These are phyloP conservation scores for Cheilosia impressa DNA, from an alignment of 2,888 invertebrate species.

Conservation along the genomic window DNA sequence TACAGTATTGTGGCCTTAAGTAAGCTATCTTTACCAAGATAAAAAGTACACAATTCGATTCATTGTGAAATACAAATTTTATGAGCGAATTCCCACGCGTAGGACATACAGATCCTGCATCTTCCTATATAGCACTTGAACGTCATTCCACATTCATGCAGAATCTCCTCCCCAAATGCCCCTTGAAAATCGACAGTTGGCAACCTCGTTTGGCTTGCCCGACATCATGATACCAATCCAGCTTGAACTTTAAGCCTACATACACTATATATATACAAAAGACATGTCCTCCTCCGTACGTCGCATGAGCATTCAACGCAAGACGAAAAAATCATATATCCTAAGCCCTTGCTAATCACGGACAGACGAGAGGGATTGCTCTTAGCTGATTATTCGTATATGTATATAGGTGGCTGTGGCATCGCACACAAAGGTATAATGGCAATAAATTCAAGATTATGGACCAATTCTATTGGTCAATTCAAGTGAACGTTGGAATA, in stretches of 20 bases:
- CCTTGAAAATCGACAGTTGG: neutral
- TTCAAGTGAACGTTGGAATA: slow-evolving; percentile 36
- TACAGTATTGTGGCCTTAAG: no score
- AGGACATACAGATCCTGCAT: no score
- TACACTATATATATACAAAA: neutral
- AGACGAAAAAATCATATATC: slow-evolving; percentile 52
- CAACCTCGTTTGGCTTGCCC: slow-evolving; percentile 6
- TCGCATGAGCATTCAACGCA: slow-evolving; percentile 3
- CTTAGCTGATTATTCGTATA: slow-evolving; percentile 48
- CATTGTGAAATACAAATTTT: no score
- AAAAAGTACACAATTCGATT: no score
- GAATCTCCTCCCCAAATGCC: neutral
- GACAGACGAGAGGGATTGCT: slow-evolving; percentile 51
- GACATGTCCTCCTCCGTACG: neutral
- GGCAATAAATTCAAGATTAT: slow-evolving; percentile 52
- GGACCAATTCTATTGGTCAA: slow-evolving; percentile 35
- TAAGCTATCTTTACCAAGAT: no score
- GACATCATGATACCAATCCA: slow-evolving; percentile 11
- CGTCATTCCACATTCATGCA: neutral
- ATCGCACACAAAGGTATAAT: slow-evolving; percentile 12
- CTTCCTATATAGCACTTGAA: neutral
- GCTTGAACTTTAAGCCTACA: slow-evolving; percentile 44
- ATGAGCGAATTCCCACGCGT: no score
- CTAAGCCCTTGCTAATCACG: slow-evolving; percentile 58
- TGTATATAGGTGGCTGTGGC: neutral